Base-by-base conservation (phyloP, 2,797 vertebrate species). In the Helarctos malayanus region DNA sequence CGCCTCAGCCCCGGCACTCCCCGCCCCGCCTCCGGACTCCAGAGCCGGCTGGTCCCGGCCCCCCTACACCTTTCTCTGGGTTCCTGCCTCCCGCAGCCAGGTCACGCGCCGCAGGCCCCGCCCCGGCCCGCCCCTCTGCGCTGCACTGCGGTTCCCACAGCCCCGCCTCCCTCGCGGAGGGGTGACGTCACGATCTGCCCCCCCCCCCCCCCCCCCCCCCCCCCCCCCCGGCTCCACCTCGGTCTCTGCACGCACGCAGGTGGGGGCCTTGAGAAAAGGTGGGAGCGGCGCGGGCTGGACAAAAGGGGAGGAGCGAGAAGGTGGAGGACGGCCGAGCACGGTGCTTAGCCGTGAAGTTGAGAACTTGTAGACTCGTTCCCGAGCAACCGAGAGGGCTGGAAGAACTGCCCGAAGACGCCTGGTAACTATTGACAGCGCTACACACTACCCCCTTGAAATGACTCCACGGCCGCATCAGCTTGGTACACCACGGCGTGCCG, bases 81-180 rank as follows among this genome's bases (percentile, higher is more conserved):
- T 0, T 7, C 81, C 83, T 0, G 93, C 85, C 89, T 10, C 71
- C 76, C 14, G 89, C 95, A 87, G 90, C 90, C 75, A 1, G 71
- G 92, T 97, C 98, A 91, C 94, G 94, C 88, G 98, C 95, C 95
- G 23, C 56, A 86, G 69, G 91, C 97, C 87, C 96, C 95, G 35
- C 97, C 98, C 86, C n/a, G 6, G 57, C 93, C 79, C 86, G 56
- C 91, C 94, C 94, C 93, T 56, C 92, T 0, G 94, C 84, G 95
- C 97, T 76, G 95, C 98, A 97, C 96, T 98, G 98, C 98, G 95
- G 96, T 4, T 63, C 97, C 94, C 96, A 13, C 84, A 5, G 57
- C 86, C 88, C 94, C 94, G 93, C 97, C 95, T 45, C 78, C 69
- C 54, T 2, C 7, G 13, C 68, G 1, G 15, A 2, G 2, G 13